Evolutionary conservation across 2,888 invertebrate species (phyloP), one percentile per base, ranked within the genome.

Genomic region (Nycteola revayana): DNA sequence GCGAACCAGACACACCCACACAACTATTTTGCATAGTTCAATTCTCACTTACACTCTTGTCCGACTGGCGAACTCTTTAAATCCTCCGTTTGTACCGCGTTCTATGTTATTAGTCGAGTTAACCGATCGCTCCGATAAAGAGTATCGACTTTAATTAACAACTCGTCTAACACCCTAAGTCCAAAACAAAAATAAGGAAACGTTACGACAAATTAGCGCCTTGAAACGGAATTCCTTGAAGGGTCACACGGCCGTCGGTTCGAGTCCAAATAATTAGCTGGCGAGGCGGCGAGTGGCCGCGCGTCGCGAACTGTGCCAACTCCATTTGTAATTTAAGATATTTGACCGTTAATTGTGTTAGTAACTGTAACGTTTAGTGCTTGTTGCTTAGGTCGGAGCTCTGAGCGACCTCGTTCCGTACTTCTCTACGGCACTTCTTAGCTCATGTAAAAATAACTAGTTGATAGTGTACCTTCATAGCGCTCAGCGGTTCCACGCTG

Each of bases 251-350:
- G 51, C 49, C 65, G 75, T 74, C 75, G 71, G 69, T 75, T 76
- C 65, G 69, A 68, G 75, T 80, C 71, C 74, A 75, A 79, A 81
- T 78, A 81, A 82, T 83, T 79, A 79, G 73, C 65, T 74, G 62
- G 75, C 69, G 69, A 75, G 62, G 75, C 76, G 73, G 76, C 77
- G 71, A 77, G 73, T 68, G 72, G 71, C 73, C 75, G 75, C 71
- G 71, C 68, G 75, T 77, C 75, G 75, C 58, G 65, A 63, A 67
- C 74, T 60, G 66, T 81, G 79, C 78, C 81, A 79, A 79, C 81
- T 80, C 72, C 75, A 76, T 81, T 82, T 76, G 75, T 80, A 79
- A 82, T 80, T 79, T 82, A 80, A 82, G 75, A 80, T 79, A 81
- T 82, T 81, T 78, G 73, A 79, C 75, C 74, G 74, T 76, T 82